Percentiles rank a stretch among this genome's conserved stretches.
These are phyloP conservation scores for Athrips mouffetella DNA, from an alignment of 2,888 invertebrate species.

Conservation along the genomic window DNA sequence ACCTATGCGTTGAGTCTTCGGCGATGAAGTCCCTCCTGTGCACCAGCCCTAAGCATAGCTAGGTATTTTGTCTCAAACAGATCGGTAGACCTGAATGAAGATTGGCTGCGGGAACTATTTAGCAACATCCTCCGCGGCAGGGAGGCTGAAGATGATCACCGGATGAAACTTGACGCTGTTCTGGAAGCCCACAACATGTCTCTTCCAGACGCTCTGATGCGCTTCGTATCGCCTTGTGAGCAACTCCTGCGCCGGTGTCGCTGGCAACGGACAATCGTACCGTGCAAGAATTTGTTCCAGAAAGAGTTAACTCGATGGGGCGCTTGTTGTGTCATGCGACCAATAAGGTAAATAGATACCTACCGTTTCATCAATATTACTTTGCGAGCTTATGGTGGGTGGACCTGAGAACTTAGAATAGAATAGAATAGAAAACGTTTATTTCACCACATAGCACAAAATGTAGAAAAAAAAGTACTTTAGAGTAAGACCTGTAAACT, in stretches of 20 bases:
- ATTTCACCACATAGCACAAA: too few relatives aligned
- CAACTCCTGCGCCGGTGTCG: slow-evolving; percentile 42
- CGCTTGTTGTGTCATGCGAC: slow-evolving; percentile 51
- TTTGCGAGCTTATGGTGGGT: too few relatives aligned
- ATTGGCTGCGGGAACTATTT: slow-evolving; percentile 34
- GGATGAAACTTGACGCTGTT: slow-evolving; percentile 39
- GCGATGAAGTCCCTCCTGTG: too few relatives aligned
- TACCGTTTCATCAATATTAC: too few relatives aligned
- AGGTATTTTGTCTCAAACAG: not conserved
- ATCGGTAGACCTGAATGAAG: slow-evolving; percentile 13
- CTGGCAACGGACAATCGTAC: slow-evolving; percentile 38
- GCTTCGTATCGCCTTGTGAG: slow-evolving; percentile 40
- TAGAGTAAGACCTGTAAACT: too few relatives aligned
- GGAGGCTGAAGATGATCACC: slow-evolving; percentile 29
- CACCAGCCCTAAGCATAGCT: too few relatives aligned
- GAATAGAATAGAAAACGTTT: too few relatives aligned
- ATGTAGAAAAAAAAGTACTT: too few relatives aligned
- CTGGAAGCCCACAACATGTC: slow-evolving; percentile 38
- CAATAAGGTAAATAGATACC: slow-evolving; percentile 38
- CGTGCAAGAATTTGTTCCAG: slow-evolving; percentile 46
- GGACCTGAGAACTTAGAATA: too few relatives aligned
- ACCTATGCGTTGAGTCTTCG: too few relatives aligned
- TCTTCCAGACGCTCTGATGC: slow-evolving; percentile 39
- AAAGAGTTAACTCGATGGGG: slow-evolving; percentile 48
- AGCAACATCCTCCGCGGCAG: slow-evolving; percentile 36